Base-by-base conservation (phyloP, 2,113 vertebrate species). In the Hippocampus barbouri region DNA sequence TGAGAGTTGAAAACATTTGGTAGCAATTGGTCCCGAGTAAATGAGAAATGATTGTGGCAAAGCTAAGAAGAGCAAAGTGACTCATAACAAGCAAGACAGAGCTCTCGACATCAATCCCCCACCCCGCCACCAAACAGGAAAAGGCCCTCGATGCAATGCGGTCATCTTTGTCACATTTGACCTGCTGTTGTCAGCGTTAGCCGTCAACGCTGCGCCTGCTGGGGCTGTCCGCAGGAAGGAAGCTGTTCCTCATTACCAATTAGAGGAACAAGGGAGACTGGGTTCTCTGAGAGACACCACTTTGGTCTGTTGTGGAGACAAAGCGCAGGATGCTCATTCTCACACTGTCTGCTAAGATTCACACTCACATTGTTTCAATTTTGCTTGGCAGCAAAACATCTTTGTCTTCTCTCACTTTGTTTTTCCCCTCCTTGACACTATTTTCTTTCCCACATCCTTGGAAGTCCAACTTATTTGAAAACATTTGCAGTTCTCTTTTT, bases 221-320 rank as follows among this genome's bases (percentile, higher is more conserved):
- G 81, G 75, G 82, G 56, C 56, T 12, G 59, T 59, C 73, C 78
- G 79, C 82, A 82, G 59, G 41, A 77, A 68, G 69, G 76, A 84
- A 88, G 83, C 86, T 81, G 85, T 69, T 76, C 72, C 79, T 87
- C 83, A 84, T 89, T 85, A 84, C 81, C 77, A 88, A 87, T 90
- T 84, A 86, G 72, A 75, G 56, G 62, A 77, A 85, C 61, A 64
- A 51, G 76, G 20, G 74, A 72, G 79, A 76, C 43, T 1, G 8
- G 27, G 71, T 67, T 71, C 76, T 62, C 66, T 72, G 75, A 73
- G 80, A 79, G 70, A 79, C 72, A 66, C 38, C 65, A 41, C 64
- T 71, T 73, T 74, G 76, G 68, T 74, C 80, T 72, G 34, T 51
- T 70, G 76, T 72, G 70, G 68, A 73, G 64, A 69, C 65, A 23